phyloP scores from a whole-genome alignment of 2,113 vertebrate genomes.

The Xenopus laevis region DNA sequence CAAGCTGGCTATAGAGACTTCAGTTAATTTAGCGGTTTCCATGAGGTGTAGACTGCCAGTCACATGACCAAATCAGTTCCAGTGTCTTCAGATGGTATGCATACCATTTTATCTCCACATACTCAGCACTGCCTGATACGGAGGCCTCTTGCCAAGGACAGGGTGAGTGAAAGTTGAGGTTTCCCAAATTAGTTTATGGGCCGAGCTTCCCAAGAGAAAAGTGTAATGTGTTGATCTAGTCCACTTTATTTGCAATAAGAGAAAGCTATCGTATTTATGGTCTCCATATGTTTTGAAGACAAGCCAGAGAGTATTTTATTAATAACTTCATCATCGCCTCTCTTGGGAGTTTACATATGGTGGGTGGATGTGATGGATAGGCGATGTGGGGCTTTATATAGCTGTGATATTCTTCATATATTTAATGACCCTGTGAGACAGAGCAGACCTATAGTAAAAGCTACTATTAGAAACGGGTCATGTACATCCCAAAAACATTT shows the following conservation, averaged over 20 bases:
- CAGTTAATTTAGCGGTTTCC: background rate
- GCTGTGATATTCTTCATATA: background rate
- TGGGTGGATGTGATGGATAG: background rate
- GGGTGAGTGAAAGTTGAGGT: conserved; percentile 2
- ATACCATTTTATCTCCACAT: background rate
- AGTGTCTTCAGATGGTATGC: background rate
- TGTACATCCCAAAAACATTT: too few relatives aligned
- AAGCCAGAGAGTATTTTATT: background rate
- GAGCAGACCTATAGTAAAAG: too few relatives aligned
- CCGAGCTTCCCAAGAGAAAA: background rate
- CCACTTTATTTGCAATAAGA: background rate
- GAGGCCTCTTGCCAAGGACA: conserved; percentile 6
- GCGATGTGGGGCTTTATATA: background rate
- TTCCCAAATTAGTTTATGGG: conserved; percentile 8
- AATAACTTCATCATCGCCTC: background rate
- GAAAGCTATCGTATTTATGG: background rate
- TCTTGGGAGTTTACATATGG: background rate
- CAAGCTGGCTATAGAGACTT: background rate
- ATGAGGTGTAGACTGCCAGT: background rate
- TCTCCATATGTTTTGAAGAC: background rate
- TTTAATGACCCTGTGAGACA: background rate
- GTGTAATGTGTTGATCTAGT: background rate
- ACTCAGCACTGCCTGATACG: background rate
- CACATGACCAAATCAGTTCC: background rate
- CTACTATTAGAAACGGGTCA: too few relatives aligned